These are phyloP conservation scores for Sprattus sprattus DNA, from an alignment of 2,113 vertebrate species.

Conservation along the genomic window DNA sequence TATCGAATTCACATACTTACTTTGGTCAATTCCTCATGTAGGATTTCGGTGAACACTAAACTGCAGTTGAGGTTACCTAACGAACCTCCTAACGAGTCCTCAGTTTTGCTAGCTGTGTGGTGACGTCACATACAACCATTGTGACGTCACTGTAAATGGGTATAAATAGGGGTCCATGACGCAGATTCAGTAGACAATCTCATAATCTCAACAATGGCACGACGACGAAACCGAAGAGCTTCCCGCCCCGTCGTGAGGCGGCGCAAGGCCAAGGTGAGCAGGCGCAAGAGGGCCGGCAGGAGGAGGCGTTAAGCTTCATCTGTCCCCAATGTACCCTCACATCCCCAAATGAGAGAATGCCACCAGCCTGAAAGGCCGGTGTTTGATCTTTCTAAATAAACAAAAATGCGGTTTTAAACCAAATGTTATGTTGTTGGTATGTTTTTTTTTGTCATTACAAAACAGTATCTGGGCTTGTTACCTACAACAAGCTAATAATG, in stretches of 20 bases:
- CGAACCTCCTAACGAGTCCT: background rate
- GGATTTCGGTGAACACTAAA: background rate
- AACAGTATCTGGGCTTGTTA: no score
- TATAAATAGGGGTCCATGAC: background rate
- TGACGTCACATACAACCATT: background rate
- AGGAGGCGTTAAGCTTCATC: background rate
- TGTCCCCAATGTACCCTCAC: background rate
- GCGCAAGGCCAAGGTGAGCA: background rate
- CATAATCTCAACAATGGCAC: background rate
- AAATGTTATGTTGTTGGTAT: background rate
- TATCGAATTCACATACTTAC: background rate
- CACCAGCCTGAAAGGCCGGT: background rate
- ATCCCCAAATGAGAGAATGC: background rate
- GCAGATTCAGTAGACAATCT: background rate
- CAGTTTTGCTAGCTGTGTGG: background rate
- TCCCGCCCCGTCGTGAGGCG: background rate
- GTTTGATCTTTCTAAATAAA: constrained; percentile 6
- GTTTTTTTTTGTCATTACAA: no score
- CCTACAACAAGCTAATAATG: no score
- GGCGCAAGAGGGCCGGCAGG: background rate
- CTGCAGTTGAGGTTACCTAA: background rate
- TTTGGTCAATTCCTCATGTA: background rate
- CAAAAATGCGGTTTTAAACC: constrained; percentile 4
- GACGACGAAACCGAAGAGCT: background rate
- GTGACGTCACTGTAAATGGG: background rate